Evolutionary conservation across 2,113 vertebrate species (phyloP), one percentile per base, ranked within the genome.

Genomic region (Cebidichthys violaceus): DNA sequence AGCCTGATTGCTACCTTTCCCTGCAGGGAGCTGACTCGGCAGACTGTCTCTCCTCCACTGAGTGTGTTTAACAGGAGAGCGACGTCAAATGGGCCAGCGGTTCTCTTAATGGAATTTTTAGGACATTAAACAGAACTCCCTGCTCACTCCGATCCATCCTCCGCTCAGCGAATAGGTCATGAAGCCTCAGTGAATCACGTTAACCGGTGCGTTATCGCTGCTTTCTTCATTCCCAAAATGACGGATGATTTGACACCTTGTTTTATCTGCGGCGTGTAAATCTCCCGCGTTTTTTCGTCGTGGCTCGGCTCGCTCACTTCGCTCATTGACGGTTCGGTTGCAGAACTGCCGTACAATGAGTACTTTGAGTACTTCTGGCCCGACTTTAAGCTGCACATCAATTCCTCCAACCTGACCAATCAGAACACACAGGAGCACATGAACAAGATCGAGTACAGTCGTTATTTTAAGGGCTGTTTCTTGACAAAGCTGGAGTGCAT

Each of bases 321-420:
- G 47, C 20, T 31, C 24, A 0, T 1, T 24, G 1, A 37, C 70
- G 54, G 72, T 68, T 84, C 57, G 70, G 0, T 79, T 83, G 20
- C 86, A 92, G 91, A 99, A 52, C 96, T 99, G 81, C 98, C 98
- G 0, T 98, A 98, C 92, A 98, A 99, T 0, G 98, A 99, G 88
- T 99, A 99, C 87, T 99, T 99, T 22, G 98, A 99, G 92, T 99
- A 99, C 93, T 99, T 99, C 7, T 97, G 98, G 47, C 98, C 97
- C 0, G 98, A 99, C 92, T 99, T 98, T 85, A 99, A 99, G 88
- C 96, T 99, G 57, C 98, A 99, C 93, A 99, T 99, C 94, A 99
- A 97, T 72, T 98, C 97, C 22, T 99, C 98, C 15, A 99, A 98
- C 93, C 99, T 98, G 97, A 98, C n/a, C n/a, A n/a, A n/a, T n/a